Evolutionary conservation across 2,113 vertebrate species (phyloP), one percentile per base, ranked within the genome.

Genomic region (Odontesthes bonariensis): DNA sequence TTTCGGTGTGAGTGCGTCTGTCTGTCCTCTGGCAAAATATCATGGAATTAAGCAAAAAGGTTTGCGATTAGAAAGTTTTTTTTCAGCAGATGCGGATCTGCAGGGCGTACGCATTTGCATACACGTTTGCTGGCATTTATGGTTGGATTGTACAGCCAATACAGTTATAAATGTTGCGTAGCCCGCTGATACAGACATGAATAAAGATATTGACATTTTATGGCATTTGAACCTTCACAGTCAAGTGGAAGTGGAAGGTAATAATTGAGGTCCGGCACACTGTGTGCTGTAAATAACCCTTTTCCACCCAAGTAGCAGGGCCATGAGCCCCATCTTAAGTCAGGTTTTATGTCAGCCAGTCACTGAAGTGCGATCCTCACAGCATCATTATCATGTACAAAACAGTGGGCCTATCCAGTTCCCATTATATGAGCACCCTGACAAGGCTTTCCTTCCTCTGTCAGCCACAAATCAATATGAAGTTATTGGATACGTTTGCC

Each of bases 301-400:
- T 17, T 69, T 53, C 16, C 46, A 51, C 72, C 40, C 55, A 42
- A 47, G 51, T 22, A 77, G 67, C 22, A 56, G 64, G 69, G 35
- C 5, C 75, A 73, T 77, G 56, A 56, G 72, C 47, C 67, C 40
- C 61, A 71, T 77, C 46, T 76, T 63, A 56, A 78, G 89, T 91
- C 86, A 61, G 61, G 53, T 93, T 91, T 86, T 83, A 73, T 53
- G 62, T 58, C 20, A 53, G 72, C 64, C 55, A 47, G 64, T 88
- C 67, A 76, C 27, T 78, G 62, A 71, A 77, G 58, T 73, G 81
- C 86, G 73, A 78, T 88, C 84, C 89, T 73, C 49, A 38, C 58
- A 56, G 57, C 64, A 23, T 56, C 63, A 32, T 56, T 86, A 84
- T 89, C 86, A 78, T 27, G 49, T 81, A 33, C 32, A 23, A 12